Evolutionary conservation across 1,140 invertebrate species (phyloP), one percentile per base, ranked within the genome.

Genomic region (Paracyclopina nana): DNA sequence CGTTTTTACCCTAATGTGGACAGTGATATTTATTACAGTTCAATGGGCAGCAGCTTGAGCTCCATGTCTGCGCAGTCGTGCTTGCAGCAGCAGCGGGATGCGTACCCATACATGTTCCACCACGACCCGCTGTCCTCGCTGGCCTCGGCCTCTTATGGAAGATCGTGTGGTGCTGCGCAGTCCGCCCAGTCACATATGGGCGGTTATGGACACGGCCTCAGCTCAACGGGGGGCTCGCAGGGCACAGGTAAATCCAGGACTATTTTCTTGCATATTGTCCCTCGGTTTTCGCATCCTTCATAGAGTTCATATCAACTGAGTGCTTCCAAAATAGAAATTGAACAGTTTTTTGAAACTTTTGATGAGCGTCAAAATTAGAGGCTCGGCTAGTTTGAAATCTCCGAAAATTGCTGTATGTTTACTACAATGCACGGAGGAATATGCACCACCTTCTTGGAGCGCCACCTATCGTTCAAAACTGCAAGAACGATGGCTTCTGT

Each of bases 101-200:
- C 49, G 5, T 42, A 14, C 20, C 22, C 38, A 18, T 52, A 26
- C 24, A 46, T 52, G 38, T 44, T 43, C 38, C 50, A 52, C 27
- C 41, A 45, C 27, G 50, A 52, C 43, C 50, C 50, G 14, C 50
- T 52, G 4, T 50, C 48, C 3, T 45, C 43, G 6, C 43, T 45
- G 11, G 22, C 43, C n/a, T 45, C 43, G 5, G 9, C 18, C 3
- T 52, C 50, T 12, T 52, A 52, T 43, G 50, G 50, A 18, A 22
- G 50, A 18, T 50, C 25, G 12, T 27, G 24, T 48, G 28, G 24
- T 28, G 45, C n/a, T 11, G 16, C 24, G 2, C 24, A 46, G 5
- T 24, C 30, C 43, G 24, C 14, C 43, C 43, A 14, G 14, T 42
- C 40, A 42, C 34, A 50, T 14, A 50, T 42, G 29, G 25, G 11